Evolutionary conservation across 2,797 vertebrate species (phyloP), one percentile per base, ranked within the genome.

Genomic region (Diplodus sargus): DNA sequence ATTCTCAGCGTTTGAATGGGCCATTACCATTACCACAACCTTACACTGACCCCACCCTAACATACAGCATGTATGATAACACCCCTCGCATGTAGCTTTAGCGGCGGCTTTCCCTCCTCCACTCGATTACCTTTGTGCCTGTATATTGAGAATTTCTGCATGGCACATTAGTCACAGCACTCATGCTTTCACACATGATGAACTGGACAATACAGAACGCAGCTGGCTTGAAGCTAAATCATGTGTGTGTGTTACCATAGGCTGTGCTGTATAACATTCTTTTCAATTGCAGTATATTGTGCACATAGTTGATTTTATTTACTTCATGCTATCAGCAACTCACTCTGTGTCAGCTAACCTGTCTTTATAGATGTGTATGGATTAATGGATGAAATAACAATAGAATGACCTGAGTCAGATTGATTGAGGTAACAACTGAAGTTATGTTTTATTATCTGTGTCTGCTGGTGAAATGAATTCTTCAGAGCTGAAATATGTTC

Each of bases 91-190:
- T 65, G 25, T 47, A 47, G 4, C 52, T 28, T 67, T 1, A 39
- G 59, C 5, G 11, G 23, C 23, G 23, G 43, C 14, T 30, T 49
- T 70, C 6, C 30, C 25, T 52, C 57, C 11, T 3, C 59, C 20
- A 69, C 60, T 56, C 30, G 13, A 69, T 58, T 43, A 23, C 14
- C 43, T 71, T 22, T 5, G 13, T 64, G 59, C 6, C 52, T 49
- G 39, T 25, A 51, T 28, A 66, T 16, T 34, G 12, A 42, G 22
- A 5, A 12, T 58, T 51, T 53, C 52, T 47, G 7, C 17, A 59
- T 10, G 39, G 52, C 22, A 20, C 52, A 69, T 73, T 59, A 42
- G 18, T 72, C 57, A 39, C 9, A 51, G 3, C 53, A 34, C 20
- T 57, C 60, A 20, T 47, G 49, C 2, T 64, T 28, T 58, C 53